Evolutionary conservation across 1,140 invertebrate species (phyloP).

Genomic region (Ptiloglossa arizonensis): DNA sequence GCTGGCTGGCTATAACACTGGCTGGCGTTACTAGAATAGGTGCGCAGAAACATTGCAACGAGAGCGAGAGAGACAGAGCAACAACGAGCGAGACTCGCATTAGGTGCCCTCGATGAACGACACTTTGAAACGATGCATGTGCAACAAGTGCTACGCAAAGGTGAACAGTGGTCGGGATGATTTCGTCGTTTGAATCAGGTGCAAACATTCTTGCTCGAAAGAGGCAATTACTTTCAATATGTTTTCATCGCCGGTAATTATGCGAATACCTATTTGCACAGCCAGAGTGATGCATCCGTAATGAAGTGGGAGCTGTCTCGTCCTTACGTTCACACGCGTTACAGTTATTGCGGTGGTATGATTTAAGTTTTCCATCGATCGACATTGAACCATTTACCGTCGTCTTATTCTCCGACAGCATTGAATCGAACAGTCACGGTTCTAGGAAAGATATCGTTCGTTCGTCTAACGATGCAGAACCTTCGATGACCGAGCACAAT

Average conservation of each 20-base stretch:
- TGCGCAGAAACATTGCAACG: no score
- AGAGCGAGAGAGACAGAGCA: no score
- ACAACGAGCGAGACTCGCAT: no score
- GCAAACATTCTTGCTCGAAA: neutral
- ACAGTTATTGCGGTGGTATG: constrained; percentile 49
- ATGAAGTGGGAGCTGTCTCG: constrained; percentile 73
- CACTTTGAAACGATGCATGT: no score
- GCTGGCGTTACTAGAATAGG: no score
- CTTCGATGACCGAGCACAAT: neutral
- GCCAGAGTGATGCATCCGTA: constrained; percentile 24
- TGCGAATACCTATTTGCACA: neutral
- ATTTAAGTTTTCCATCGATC: constrained; percentile 62
- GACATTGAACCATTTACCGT: constrained; percentile 68
- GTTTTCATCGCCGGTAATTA: constrained; percentile 13
- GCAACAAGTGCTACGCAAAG: no score
- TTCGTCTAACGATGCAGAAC: neutral
- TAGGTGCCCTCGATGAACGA: no score
- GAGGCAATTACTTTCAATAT: neutral
- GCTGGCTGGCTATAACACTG: no score
- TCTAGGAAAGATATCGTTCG: neutral
- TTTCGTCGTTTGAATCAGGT: no score
- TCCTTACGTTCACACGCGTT: constrained; percentile 74
- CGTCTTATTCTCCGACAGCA: neutral
- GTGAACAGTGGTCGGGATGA: no score
- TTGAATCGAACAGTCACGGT: neutral